These are phyloP conservation scores for Synergus japonicus DNA, from an alignment of 2,888 invertebrate genomes.

Conservation along the genomic window DNA sequence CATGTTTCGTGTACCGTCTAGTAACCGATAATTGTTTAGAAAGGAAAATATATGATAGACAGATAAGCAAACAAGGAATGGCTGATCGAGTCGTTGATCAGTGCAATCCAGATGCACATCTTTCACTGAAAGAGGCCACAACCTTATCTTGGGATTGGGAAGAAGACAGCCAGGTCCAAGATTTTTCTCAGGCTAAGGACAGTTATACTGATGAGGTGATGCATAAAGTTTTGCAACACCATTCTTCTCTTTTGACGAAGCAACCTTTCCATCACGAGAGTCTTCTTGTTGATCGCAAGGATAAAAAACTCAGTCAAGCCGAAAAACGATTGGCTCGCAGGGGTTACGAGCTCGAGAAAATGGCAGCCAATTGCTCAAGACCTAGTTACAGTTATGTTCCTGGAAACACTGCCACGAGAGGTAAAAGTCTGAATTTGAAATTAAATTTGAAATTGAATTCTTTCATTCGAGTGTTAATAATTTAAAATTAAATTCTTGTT, in stretches of 20 bases:
- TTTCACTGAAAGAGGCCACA: conserved; percentile 92
- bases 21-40: conserved; percentile 98
- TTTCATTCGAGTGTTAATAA: conserved; percentile 37
- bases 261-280: conserved; percentile 98
- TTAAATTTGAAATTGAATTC: not conserved
- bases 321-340: conserved; percentile 96
- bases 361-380: conserved; percentile 83
- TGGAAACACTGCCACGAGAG: conserved; percentile 75
- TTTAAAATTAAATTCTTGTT: conserved; percentile 40
- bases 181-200: conserved; percentile 85
- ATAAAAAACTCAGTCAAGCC: conserved; percentile 94
- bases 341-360: conserved; percentile 96
- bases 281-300: conserved; percentile 94
- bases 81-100: conserved; percentile 99
- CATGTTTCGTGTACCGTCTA: conserved; percentile 96
- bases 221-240: conserved; percentile 82
- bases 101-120: conserved; percentile 96
- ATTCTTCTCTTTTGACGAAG: conserved; percentile 84
- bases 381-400: conserved; percentile 79
- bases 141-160: conserved; percentile 95
- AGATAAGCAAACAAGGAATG: conserved; percentile 99
- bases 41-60: conserved; percentile 98
- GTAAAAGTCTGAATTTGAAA: conserved; percentile 53
- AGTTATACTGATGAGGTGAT: conserved; percentile 91
- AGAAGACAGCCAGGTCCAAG: conserved; percentile 88